Evolutionary conservation across 2,888 invertebrate genomes (phyloP).

Genomic region (Pyrrhia umbra): DNA sequence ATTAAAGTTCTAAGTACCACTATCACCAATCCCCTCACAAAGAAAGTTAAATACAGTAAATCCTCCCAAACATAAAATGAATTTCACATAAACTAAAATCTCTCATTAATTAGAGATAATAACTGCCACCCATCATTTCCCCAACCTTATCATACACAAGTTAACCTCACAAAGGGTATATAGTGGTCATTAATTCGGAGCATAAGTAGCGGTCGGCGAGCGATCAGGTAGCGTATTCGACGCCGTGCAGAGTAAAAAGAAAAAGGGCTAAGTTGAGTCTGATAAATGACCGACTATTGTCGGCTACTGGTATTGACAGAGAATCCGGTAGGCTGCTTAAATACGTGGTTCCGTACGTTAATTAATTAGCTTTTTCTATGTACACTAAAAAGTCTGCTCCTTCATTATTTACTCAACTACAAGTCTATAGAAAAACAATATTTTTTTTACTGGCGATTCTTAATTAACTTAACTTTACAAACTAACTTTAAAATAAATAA

Average conservation of each 20-base stretch:
- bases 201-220: conserved; percentile 61
- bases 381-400: neutral
- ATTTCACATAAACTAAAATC: conserved; percentile 50
- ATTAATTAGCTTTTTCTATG: neutral
- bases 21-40: conserved; percentile 16
- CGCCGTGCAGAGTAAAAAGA: conserved; percentile 57
- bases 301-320: conserved; percentile 71
- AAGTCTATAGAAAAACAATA: too few species aligned
- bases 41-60: conserved; percentile 22
- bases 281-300: conserved; percentile 70
- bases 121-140: conserved; percentile 57
- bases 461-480: too few species aligned
- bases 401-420: neutral
- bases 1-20: neutral
- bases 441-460: too few species aligned
- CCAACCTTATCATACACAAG: conserved; percentile 59
- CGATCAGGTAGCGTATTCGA: conserved; percentile 70
- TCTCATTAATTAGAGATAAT: conserved; percentile 54
- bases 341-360: conserved; percentile 53
- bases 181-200: conserved; percentile 64
- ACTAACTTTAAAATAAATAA: too few species aligned
- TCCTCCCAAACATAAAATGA: conserved; percentile 45
- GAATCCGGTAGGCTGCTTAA: conserved; percentile 24
- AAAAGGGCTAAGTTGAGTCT: conserved; percentile 66
- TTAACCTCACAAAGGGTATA: conserved; percentile 57